phyloP scores from a whole-genome alignment of 2,888 invertebrate species.

The Philonicus albiceps region DNA sequence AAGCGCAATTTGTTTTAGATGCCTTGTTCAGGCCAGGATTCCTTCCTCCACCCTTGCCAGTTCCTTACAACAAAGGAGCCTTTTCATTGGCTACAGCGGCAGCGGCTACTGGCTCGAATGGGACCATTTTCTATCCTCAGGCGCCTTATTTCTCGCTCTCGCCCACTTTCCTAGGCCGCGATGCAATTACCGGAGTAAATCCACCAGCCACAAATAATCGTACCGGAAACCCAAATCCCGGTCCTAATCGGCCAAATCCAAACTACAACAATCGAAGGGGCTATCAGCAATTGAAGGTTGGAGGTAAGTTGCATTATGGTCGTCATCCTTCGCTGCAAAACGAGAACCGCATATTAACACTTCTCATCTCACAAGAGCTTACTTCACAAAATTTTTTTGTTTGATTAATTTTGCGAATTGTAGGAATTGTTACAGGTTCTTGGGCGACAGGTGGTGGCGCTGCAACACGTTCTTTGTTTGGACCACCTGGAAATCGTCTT shows the following conservation, averaged over 20 bases:
- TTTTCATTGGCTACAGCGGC: slow-evolving; percentile 49
- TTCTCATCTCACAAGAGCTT: slow-evolving; percentile 21
- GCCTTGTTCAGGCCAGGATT: slow-evolving; percentile 53
- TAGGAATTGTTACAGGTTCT: slow-evolving; percentile 56
- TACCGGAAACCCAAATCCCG: slow-evolving; percentile 27
- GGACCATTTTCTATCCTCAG: slow-evolving; percentile 50
- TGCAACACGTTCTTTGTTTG: slow-evolving; percentile 50
- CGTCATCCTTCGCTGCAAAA: slow-evolving; percentile 7
- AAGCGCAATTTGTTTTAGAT: slow-evolving; percentile 45
- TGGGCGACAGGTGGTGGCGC: slow-evolving; percentile 52
- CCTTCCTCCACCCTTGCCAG: slow-evolving; percentile 49
- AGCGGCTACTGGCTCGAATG: slow-evolving; percentile 43
- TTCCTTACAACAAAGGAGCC: slow-evolving; percentile 50
- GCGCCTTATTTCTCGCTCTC: slow-evolving; percentile 52
- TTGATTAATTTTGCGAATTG: slow-evolving; percentile 53
- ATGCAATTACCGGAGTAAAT: slow-evolving; percentile 51
- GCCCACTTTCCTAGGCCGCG: slow-evolving; percentile 49
- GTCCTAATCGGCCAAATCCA: slow-evolving; percentile 9
- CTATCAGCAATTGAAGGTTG: slow-evolving; percentile 54
- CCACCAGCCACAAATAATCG: slow-evolving; percentile 42
- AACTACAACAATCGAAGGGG: slow-evolving; percentile 50
- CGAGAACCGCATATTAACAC: not conserved
- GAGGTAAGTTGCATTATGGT: slow-evolving; percentile 51
- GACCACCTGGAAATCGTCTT: slow-evolving; percentile 51
- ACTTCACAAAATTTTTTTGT: slow-evolving; percentile 43